Percentiles rank a stretch among this genome's conserved stretches.
phyloP scores from a whole-genome alignment of 2,113 vertebrate species.

The Dicentrarchus labrax region DNA sequence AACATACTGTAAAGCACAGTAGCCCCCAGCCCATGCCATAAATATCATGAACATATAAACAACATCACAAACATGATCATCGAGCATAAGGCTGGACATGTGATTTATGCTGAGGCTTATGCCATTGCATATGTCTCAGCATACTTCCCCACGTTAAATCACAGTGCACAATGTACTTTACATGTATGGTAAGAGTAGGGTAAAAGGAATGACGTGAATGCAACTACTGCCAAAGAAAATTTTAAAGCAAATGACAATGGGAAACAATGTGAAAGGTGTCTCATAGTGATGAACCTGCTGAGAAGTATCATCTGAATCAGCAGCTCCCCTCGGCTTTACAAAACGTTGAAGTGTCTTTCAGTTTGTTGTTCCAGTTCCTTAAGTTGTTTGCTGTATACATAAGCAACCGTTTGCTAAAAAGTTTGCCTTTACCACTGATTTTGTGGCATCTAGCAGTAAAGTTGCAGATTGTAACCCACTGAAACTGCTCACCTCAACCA shows the following conservation, averaged over 20 bases:
- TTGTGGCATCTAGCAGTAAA: too few species aligned
- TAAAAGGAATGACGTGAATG: neutral
- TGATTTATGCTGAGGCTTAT: slow-evolving; percentile 7
- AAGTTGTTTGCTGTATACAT: too few species aligned
- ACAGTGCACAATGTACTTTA: neutral
- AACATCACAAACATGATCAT: slow-evolving; percentile 28
- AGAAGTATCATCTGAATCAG: neutral
- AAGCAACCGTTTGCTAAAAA: too few species aligned
- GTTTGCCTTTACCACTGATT: too few species aligned
- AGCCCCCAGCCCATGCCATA: slow-evolving; percentile 33
- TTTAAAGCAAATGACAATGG: neutral
- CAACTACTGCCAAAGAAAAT: neutral
- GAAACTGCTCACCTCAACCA: too few species aligned
- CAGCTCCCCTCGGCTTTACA: neutral
- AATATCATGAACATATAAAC: slow-evolving; percentile 31
- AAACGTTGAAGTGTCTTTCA: too few species aligned
- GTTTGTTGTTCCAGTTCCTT: neutral
- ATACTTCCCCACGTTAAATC: neutral
- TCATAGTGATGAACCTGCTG: neutral
- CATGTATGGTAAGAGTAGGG: neutral
- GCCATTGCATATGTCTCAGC: neutral
- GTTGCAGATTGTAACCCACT: too few species aligned
- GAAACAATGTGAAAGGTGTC: neutral
- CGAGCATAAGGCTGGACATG: slow-evolving; percentile 12
- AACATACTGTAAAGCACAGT: slow-evolving; percentile 3